These are phyloP conservation scores for Pristionchus entomophagus DNA, from an alignment of 2,888 invertebrate genomes.

Conservation along the genomic window DNA sequence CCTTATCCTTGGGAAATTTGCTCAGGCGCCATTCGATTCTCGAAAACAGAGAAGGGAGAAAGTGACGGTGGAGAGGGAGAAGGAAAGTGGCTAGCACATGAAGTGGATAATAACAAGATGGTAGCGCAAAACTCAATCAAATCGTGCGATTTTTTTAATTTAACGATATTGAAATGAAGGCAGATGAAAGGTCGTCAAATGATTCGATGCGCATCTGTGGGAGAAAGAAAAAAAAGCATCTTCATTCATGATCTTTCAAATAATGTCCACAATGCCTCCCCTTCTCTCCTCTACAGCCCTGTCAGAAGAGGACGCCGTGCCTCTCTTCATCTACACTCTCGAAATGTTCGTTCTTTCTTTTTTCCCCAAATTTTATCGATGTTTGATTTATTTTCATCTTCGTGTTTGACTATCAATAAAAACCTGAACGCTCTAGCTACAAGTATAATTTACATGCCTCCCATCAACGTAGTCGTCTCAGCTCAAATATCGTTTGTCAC, in stretches of 20 bases:
- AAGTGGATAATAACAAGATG: not conserved
- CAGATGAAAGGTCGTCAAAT: no score
- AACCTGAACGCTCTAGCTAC: no score
- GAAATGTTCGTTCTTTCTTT: not conserved
- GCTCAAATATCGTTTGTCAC: not conserved
- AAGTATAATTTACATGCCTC: no score
- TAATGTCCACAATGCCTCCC: not conserved
- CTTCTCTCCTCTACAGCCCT: not conserved
- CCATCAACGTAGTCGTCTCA: no score
- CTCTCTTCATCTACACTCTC: conserved; percentile 1
- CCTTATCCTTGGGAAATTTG: not conserved
- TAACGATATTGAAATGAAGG: no score
- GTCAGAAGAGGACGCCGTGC: not conserved
- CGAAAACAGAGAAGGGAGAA: conserved; percentile 26
- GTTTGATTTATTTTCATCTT: not conserved
- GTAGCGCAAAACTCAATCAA: not conserved
- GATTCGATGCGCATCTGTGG: no score
- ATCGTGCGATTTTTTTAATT: no score
- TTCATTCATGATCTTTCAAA: no score
- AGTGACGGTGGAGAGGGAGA: not conserved
- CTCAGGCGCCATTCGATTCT: not conserved
- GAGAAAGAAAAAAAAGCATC: no score
- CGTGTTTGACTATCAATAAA: not conserved
- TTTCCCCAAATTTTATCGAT: not conserved
- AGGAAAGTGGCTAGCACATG: not conserved